phyloP scores from a whole-genome alignment of 1,140 invertebrate species.

The Andricus grossulariae region DNA sequence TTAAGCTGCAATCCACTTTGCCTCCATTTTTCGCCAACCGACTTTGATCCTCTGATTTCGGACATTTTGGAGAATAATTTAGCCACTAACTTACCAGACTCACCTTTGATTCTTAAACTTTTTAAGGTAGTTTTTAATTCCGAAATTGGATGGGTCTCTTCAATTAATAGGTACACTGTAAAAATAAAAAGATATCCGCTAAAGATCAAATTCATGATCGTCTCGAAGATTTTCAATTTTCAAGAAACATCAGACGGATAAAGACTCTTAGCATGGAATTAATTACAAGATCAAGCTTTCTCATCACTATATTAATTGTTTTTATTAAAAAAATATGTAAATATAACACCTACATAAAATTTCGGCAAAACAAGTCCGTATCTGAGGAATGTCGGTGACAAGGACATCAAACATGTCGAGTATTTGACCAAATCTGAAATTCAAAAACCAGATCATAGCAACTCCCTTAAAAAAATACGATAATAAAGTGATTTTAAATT shows the following conservation, averaged over 20 bases:
- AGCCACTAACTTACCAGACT: constrained; percentile 75
- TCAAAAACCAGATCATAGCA: constrained; percentile 7
- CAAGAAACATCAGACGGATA: constrained; percentile 67
- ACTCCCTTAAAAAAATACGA: not conserved
- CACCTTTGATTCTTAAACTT: constrained; percentile 64
- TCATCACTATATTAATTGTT: constrained; percentile 60
- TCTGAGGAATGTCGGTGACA: constrained; percentile 85
- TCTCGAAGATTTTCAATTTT: constrained; percentile 33
- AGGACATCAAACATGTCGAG: constrained; percentile 80
- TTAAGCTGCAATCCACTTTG: constrained; percentile 77
- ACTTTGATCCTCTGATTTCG: constrained; percentile 76
- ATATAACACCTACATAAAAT: constrained; percentile 76
- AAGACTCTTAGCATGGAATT: constrained; percentile 70
- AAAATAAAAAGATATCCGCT: constrained; percentile 43
- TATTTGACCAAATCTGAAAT: constrained; percentile 75
- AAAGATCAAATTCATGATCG: constrained; percentile 32
- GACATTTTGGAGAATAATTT: constrained; percentile 75
- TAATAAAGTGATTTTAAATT: not conserved
- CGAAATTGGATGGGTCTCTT: constrained; percentile 71
- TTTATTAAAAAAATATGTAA: constrained; percentile 31
- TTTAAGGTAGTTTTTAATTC: constrained; percentile 71
- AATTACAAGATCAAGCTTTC: constrained; percentile 57
- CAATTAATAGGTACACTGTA: constrained; percentile 74
- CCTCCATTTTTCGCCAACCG: constrained; percentile 78
- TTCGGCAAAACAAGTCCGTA: constrained; percentile 83